Base-by-base conservation (phyloP, 2,888 invertebrate species). In the Erpobdella octoculata region DNA sequence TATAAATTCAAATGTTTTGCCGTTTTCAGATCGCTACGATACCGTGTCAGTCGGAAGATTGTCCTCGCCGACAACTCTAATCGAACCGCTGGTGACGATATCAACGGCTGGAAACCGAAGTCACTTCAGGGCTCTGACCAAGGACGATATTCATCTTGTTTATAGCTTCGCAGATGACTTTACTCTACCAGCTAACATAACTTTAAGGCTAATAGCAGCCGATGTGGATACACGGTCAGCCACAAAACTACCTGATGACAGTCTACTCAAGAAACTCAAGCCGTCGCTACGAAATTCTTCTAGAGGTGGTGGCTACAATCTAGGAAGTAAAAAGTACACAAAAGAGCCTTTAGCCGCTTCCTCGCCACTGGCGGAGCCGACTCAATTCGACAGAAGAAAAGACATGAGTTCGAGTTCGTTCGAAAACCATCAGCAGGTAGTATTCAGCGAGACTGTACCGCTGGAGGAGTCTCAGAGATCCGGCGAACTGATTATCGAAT, bases 401-500 rank as follows among this genome's bases (percentile, higher is more conserved):
- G 21, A 53, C 8, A 21, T n/a, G 21, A n/a, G 18, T 53, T 9
- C 53, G 53, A 53, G 53, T 21, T 25, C 53, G n/a, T n/a, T n/a
- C n/a, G n/a, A n/a, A n/a, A n/a, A n/a, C n/a, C n/a, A n/a, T n/a
- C n/a, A n/a, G n/a, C n/a, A n/a, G n/a, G 18, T 53, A 8, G 53
- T 53, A 12, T 69, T 48, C 46, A 58, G 58, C 1, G 69, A 69
- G 37, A 2, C 36, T n/a, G 18, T 69, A 9, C 38, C 15, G 21
- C 58, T 69, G 35, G 69, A 53, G 25, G 28, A 41, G n/a, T 33
- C 58, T 25, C 35, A 48, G 35, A 48, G 69, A 33, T 41, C 46
- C 9, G 69, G 69, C n/a, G 69, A 69, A 37, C 25, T 69, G 58
- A 48, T 35, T 31, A 31, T 69, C 35, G 69, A 41, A 46, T 69